Conservation (phyloP, 2,113 vertebrate species). For the Motacilla alba region DNA sequence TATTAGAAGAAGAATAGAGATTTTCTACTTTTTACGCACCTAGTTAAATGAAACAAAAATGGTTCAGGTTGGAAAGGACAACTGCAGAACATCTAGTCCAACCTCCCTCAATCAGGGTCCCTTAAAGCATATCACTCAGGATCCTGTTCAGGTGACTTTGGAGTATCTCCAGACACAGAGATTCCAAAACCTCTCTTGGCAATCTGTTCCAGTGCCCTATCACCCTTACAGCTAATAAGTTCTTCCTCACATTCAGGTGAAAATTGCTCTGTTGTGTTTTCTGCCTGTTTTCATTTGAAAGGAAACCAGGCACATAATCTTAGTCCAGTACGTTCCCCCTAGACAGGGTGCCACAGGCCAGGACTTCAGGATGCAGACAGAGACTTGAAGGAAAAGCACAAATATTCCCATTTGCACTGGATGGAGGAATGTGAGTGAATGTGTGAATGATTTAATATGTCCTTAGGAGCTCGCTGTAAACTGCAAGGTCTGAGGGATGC, state of each 20-base stretch:
- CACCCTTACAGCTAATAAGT: background rate
- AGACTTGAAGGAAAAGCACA: background rate
- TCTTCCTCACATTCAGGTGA: background rate
- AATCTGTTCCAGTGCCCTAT: background rate
- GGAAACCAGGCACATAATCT: background rate
- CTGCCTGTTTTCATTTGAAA: background rate
- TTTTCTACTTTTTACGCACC: background rate
- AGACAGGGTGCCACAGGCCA: background rate
- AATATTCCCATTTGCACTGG: background rate
- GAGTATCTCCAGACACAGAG: background rate
- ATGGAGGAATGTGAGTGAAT: background rate
- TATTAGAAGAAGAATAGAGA: background rate
- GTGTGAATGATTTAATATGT: rapidly evolving
- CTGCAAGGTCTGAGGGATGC: background rate
- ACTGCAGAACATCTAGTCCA: background rate
- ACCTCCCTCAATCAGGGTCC: background rate
- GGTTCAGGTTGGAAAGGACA: background rate
- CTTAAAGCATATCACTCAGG: background rate
- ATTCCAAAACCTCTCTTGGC: background rate
- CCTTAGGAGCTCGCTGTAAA: background rate
- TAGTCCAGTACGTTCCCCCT: background rate
- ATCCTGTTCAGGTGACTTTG: background rate
- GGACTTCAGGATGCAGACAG: background rate
- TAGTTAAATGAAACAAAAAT: background rate
- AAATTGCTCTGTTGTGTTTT: background rate